Conservation (phyloP, 2,113 vertebrate species). For the Scopus umbretta region DNA sequence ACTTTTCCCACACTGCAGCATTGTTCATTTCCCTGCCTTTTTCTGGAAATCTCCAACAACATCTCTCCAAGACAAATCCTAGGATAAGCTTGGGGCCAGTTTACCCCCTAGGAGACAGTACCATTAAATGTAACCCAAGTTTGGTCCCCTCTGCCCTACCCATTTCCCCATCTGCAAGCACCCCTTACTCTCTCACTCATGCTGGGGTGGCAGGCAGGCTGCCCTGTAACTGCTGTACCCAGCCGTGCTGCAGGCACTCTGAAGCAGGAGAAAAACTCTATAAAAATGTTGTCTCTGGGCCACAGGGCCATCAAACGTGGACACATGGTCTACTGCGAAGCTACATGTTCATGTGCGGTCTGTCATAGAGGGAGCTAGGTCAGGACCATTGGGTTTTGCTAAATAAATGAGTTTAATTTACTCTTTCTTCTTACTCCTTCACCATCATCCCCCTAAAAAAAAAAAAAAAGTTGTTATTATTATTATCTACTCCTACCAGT, state of each 20-base stretch:
- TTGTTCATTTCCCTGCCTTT: not conserved
- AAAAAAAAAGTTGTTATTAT: too few relatives aligned
- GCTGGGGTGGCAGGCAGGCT: fast-evolving
- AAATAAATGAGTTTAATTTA: not conserved
- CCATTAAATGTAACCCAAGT: not conserved
- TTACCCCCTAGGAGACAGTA: not conserved
- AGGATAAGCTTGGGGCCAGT: not conserved
- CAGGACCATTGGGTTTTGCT: not conserved
- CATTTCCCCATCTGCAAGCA: not conserved
- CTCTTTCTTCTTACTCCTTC: not conserved
- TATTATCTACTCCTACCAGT: not conserved
- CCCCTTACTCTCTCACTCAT: too few relatives aligned
- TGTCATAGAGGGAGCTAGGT: not conserved
- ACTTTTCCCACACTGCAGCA: not conserved
- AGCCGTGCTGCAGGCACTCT: not conserved
- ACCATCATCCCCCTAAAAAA: fast-evolving
- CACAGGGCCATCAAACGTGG: not conserved
- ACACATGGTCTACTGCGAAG: not conserved
- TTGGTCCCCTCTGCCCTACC: not conserved
- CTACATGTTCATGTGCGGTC: not conserved
- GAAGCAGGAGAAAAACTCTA: not conserved
- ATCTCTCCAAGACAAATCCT: not conserved
- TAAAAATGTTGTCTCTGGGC: not conserved
- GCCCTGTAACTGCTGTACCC: not conserved
- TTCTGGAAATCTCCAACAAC: not conserved